These are phyloP conservation scores for Vanessa cardui DNA, from an alignment of 2,888 invertebrate genomes.

Conservation along the genomic window DNA sequence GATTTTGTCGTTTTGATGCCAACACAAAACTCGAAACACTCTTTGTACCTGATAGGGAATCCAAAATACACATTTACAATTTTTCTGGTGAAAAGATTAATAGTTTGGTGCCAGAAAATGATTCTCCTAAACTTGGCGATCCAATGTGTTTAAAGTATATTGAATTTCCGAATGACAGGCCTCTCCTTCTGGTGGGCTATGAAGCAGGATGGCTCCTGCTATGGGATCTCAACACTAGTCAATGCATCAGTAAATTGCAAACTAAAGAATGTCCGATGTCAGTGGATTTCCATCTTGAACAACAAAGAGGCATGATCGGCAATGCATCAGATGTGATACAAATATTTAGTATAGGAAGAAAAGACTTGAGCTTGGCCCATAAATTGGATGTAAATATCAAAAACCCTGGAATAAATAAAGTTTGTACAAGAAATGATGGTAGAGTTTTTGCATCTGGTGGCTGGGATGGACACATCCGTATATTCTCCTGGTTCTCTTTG, in stretches of 20 bases:
- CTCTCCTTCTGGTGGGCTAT: constrained; percentile 86
- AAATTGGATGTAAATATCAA: constrained; percentile 86
- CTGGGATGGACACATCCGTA: constrained; percentile 89
- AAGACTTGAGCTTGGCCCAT: constrained; percentile 80
- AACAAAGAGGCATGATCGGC: constrained; percentile 86
- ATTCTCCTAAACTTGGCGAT: constrained; percentile 80
- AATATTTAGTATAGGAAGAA: constrained; percentile 82
- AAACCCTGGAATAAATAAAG: constrained; percentile 88
- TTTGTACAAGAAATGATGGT: constrained; percentile 86
- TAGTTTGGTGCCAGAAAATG: constrained; percentile 62
- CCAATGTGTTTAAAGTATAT: constrained; percentile 85
- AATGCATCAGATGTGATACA: constrained; percentile 84
- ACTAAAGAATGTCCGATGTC: constrained; percentile 86
- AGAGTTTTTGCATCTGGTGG: constrained; percentile 89
- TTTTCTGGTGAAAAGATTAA: constrained; percentile 72
- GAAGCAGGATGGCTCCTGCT: constrained; percentile 88
- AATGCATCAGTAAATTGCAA: constrained; percentile 81
- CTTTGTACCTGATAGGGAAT: constrained; percentile 85
- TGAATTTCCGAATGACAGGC: constrained; percentile 74
- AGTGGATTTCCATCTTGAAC: constrained; percentile 86
- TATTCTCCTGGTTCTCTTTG: constrained; percentile 90
- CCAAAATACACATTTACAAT: constrained; percentile 78
- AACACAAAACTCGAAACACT: constrained; percentile 84
- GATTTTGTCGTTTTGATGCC: constrained; percentile 87
- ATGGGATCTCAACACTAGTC: constrained; percentile 86